phyloP scores from a whole-genome alignment of 2,797 vertebrate species.

The Thunnus albacares region DNA sequence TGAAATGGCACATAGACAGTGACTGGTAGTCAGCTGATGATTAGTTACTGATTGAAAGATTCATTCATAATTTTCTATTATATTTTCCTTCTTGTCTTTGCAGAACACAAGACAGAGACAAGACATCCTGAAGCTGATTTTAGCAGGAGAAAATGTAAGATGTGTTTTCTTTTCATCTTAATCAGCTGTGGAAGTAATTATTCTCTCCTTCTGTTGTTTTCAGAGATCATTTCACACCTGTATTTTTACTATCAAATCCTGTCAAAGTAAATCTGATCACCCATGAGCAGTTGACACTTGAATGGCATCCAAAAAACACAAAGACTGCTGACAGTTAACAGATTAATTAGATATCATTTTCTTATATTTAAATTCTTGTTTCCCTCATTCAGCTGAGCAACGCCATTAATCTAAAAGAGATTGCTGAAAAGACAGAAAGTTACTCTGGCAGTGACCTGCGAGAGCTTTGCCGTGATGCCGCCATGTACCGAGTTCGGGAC shows the following conservation, averaged over 20 bases:
- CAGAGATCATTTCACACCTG: slow-evolving; percentile 23
- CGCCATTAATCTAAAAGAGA: slow-evolving; percentile 86
- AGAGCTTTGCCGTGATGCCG: slow-evolving; percentile 88
- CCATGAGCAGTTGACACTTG: slow-evolving; percentile 5
- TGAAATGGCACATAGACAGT: not conserved
- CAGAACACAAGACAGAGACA: slow-evolving; percentile 85
- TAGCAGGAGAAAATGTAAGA: slow-evolving; percentile 88
- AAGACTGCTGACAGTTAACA: slow-evolving; percentile 3
- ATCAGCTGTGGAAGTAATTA: not conserved
- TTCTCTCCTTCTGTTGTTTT: slow-evolving; percentile 14
- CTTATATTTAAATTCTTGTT: slow-evolving; percentile 16
- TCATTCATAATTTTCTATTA: not conserved
- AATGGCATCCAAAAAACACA: slow-evolving; percentile 10
- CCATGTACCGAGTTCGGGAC: slow-evolving; percentile 88
- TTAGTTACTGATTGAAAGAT: not conserved
- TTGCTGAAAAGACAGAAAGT: slow-evolving; percentile 84
- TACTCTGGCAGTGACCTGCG: slow-evolving; percentile 88
- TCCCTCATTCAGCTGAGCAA: slow-evolving; percentile 83
- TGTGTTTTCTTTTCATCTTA: slow-evolving; percentile 26
- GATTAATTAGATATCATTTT: slow-evolving; percentile 1
- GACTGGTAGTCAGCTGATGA: not conserved
- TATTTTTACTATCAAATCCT: slow-evolving; percentile 30
- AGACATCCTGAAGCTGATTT: slow-evolving; percentile 87
- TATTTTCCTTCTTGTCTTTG: slow-evolving; percentile 39
- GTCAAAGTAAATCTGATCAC: slow-evolving; percentile 19